Conservation (phyloP, 1,140 invertebrate genomes). For the Polypedilum vanderplanki region DNA sequence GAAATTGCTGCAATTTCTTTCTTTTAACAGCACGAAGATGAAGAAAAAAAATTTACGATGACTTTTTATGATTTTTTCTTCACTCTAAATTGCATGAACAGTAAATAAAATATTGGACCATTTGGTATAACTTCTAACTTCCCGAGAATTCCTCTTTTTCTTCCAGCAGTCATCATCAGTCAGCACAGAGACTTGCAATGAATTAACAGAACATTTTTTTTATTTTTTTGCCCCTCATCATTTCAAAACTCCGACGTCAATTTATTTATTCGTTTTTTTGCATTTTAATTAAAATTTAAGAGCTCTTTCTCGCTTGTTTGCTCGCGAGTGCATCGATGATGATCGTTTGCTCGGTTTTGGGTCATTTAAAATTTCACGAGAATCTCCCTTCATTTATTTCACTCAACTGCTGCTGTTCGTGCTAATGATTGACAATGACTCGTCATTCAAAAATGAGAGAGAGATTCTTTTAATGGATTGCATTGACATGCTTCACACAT, state of each 20-base stretch:
- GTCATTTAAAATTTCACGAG: slow-evolving; percentile 28
- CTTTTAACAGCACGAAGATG: background rate
- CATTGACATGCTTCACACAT: background rate
- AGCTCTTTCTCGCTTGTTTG: no score
- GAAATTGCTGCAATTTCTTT: slow-evolving; percentile 4
- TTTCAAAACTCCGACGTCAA: slow-evolving; percentile 14
- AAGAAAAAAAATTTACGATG: background rate
- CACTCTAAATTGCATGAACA: background rate
- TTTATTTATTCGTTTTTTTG: background rate
- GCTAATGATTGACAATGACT: slow-evolving; percentile 21
- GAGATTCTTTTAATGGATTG: background rate
- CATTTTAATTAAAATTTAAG: slow-evolving; percentile 24
- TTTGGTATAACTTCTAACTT: slow-evolving; percentile 1
- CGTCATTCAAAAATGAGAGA: background rate
- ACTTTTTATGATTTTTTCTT: slow-evolving; percentile 6
- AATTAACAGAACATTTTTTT: background rate
- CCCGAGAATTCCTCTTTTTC: background rate
- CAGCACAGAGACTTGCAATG: background rate
- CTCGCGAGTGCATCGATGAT: slow-evolving; percentile 25
- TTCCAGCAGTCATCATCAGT: background rate
- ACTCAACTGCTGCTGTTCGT: background rate
- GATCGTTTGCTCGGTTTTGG: background rate
- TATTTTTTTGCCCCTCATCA: background rate
- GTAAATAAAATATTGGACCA: background rate
- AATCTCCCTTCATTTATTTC: background rate